phyloP scores from a whole-genome alignment of 2,888 invertebrate species.

The Hipparchia sbordonii region DNA sequence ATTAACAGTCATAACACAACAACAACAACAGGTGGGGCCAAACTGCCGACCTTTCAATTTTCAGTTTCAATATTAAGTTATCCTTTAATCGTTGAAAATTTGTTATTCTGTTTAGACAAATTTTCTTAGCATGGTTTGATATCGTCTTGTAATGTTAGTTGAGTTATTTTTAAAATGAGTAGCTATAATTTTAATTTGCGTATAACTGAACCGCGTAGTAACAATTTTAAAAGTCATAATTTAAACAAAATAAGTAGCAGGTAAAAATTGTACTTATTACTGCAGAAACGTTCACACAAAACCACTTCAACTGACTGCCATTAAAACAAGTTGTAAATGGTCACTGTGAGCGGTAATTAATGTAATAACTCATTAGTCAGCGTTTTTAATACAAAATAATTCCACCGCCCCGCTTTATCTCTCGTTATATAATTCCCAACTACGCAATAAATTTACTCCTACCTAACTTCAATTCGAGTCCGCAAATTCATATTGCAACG shows the following conservation, averaged over 20 bases:
- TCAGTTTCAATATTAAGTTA: no score
- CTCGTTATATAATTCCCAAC: slow-evolving; percentile 32
- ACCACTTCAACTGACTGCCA: slow-evolving; percentile 17
- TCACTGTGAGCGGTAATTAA: slow-evolving; percentile 17
- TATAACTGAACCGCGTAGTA: no score
- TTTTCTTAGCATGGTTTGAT: no score
- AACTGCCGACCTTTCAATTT: no score
- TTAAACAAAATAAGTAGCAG: background rate
- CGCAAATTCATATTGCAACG: slow-evolving; percentile 39
- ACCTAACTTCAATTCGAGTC: slow-evolving; percentile 38
- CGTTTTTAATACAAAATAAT: slow-evolving; percentile 30
- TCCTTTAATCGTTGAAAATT: no score
- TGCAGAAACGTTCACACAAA: background rate
- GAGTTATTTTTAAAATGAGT: no score
- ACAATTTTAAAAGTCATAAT: no score
- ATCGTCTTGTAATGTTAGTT: no score
- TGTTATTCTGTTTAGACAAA: no score
- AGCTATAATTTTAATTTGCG: no score
- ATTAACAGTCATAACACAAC: no score
- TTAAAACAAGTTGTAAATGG: slow-evolving; percentile 17
- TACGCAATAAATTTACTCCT: slow-evolving; percentile 37
- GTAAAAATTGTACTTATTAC: background rate
- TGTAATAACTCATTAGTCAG: slow-evolving; percentile 28
- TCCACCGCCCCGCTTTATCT: slow-evolving; percentile 24
- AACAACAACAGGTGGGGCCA: no score